Base-by-base conservation (phyloP, 2,888 invertebrate species). In the Drosophila basisetae region DNA sequence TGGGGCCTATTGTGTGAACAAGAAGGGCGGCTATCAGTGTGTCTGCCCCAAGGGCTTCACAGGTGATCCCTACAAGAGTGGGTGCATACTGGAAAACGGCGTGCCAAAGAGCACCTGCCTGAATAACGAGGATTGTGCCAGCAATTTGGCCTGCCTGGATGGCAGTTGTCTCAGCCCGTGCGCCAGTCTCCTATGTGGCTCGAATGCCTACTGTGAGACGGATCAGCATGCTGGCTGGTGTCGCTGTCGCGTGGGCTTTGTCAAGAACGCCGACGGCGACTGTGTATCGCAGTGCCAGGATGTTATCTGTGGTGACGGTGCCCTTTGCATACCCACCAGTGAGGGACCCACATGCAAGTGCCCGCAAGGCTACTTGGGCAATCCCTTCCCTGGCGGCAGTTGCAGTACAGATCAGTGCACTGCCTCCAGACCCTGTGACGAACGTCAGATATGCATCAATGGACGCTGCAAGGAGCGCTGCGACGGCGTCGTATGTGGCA, bases 201-300 rank as follows among this genome's bases (percentile, higher is more conserved):
- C 95, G 0, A 97, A 98, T 93, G 97, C 98, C 0, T 96, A 96
- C 89, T 98, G 98, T 92, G 97, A 97, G 93, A 96, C 97, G 0
- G 96, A 97, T 78, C 96, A 97, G 84, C 98, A 98, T 91, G 97
- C 96, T 0, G 97, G 97, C 10, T 97, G 97, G 96, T 98, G 98
- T 92, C 95, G 97, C 80, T 98, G 98, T 91, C 95, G 96, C 67
- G 96, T 96, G 58, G 98, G 98, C 22, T 98, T 95, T 89, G 95
- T 95, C 1, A 97, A 97, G 93, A 96, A 96, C 72, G 94, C 95
- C 61, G 95, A 95, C 74, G 97, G 97, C 67, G 96, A 97, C 93
- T 98, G 98, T 89, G 95, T 97, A 50, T 97, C 97, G 61, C 95
- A 93, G 70, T 93, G 93, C 65, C 91, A 91, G 64, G 91, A 93